phyloP scores from a whole-genome alignment of 2,888 invertebrate genomes.

The Protonemura montana region DNA sequence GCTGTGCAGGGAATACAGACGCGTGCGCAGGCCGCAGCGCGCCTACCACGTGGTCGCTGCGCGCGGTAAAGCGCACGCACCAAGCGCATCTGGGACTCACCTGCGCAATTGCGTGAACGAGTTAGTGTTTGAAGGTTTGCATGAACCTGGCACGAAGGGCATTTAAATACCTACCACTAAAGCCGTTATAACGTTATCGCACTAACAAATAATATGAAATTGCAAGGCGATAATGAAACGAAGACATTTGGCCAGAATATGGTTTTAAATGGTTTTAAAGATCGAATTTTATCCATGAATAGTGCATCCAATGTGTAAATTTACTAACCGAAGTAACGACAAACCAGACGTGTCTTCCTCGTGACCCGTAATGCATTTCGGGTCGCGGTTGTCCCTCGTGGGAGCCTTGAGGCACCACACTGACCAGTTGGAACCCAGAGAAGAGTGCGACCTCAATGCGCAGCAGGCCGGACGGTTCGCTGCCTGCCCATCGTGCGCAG shows the following conservation, averaged over 20 bases:
- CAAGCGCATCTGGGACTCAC: slow-evolving; percentile 68
- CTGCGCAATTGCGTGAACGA: slow-evolving; percentile 55
- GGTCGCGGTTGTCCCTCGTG: slow-evolving; percentile 56
- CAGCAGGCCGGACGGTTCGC: slow-evolving; percentile 67
- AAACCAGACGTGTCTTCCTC: slow-evolving; percentile 71
- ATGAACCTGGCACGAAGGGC: too few species aligned
- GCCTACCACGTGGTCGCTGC: slow-evolving; percentile 68
- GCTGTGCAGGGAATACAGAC: slow-evolving; percentile 68
- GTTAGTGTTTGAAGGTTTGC: too few species aligned
- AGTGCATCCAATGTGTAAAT: too few species aligned
- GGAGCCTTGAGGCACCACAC: slow-evolving; percentile 59
- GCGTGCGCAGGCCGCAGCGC: slow-evolving; percentile 70
- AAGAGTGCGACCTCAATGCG: slow-evolving; percentile 69
- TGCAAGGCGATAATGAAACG: too few species aligned
- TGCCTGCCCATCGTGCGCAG: slow-evolving; percentile 69
- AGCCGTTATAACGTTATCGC: too few species aligned
- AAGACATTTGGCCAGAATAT: too few species aligned
- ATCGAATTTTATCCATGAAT: too few species aligned
- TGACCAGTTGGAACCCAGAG: slow-evolving; percentile 70
- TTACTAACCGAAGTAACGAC: slow-evolving; percentile 61
- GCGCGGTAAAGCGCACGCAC: slow-evolving; percentile 68
- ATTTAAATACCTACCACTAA: too few species aligned
- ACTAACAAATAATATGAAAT: too few species aligned
- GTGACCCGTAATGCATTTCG: slow-evolving; percentile 68
- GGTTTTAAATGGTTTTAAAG: too few species aligned